Evolutionary conservation across 2,888 invertebrate species (phyloP).

Genomic region (Tachina lurida): DNA sequence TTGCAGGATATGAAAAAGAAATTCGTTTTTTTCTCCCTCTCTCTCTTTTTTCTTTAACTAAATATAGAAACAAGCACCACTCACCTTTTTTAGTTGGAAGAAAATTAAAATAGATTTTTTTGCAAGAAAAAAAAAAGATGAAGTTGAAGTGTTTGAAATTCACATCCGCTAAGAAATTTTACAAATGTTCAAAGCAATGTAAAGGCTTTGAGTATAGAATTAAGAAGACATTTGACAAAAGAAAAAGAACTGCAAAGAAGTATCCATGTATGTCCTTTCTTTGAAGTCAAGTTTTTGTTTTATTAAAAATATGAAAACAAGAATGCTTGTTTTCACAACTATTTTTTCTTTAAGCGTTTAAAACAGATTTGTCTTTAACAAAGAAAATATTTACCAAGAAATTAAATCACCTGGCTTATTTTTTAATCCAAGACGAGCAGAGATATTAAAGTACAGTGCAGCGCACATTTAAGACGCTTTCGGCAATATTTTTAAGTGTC

Average conservation of each 20-base stretch:
- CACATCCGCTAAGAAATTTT: constrained; percentile 35
- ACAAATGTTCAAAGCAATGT: background rate
- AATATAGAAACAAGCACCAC: constrained; percentile 18
- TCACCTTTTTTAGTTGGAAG: constrained; percentile 13
- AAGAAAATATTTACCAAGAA: too few relatives aligned
- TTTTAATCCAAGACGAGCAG: too few relatives aligned
- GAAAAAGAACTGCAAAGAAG: background rate
- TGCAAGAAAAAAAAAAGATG: constrained; percentile 12
- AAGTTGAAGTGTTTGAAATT: constrained; percentile 18
- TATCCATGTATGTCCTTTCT: background rate
- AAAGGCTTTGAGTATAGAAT: background rate
- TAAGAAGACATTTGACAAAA: constrained; percentile 6
- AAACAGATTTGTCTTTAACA: too few relatives aligned
- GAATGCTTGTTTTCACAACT: too few relatives aligned
- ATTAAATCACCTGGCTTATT: too few relatives aligned
- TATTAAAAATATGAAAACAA: background rate
- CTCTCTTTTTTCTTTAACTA: background rate
- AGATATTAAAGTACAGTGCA: too few relatives aligned
- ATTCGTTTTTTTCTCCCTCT: constrained; percentile 37
- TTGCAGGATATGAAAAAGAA: constrained; percentile 59
- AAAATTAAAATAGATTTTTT: constrained; percentile 44
- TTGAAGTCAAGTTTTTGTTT: background rate
- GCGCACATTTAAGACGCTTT: too few relatives aligned
- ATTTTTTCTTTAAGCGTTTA: too few relatives aligned
- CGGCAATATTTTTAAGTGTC: too few relatives aligned